Conservation (phyloP, 2,797 vertebrate genomes). For the Alauda arvensis region DNA sequence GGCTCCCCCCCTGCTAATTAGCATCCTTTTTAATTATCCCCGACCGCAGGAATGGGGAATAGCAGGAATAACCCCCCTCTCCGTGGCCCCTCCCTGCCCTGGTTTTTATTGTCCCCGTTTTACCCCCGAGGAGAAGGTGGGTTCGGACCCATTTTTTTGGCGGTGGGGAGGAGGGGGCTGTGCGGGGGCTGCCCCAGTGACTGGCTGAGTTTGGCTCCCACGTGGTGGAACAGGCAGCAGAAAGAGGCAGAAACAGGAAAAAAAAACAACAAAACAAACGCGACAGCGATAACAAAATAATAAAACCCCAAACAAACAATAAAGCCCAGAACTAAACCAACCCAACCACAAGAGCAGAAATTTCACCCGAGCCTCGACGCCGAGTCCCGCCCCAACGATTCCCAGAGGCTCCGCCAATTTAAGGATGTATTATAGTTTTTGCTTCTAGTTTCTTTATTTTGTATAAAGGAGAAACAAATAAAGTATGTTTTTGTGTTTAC, state of each 20-base stretch:
- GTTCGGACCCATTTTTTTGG: neutral
- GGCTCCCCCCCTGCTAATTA: neutral
- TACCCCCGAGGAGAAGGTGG: slow-evolving; percentile 17
- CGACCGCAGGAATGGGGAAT: neutral
- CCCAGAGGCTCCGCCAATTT: slow-evolving; percentile 36
- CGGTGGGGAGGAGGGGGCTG: neutral
- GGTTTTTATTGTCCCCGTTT: neutral
- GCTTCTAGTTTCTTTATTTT: slow-evolving; percentile 83
- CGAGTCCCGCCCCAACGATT: neutral
- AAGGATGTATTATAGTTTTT: slow-evolving; percentile 79
- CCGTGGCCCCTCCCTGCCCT: neutral
- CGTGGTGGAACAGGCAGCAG: neutral
- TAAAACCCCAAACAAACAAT: neutral
- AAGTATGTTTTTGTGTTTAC: slow-evolving; percentile 83
- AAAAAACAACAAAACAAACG: no score
- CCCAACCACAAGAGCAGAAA: neutral
- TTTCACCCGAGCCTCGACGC: neutral
- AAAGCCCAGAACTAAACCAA: neutral
- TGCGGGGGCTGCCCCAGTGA: neutral
- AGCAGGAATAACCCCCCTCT: neutral
- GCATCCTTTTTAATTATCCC: slow-evolving; percentile 24
- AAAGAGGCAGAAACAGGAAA: slow-evolving; percentile 4
- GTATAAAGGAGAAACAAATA: slow-evolving; percentile 80
- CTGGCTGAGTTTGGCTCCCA: neutral
- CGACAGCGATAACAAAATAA: neutral